Evolutionary conservation across 2,113 vertebrate species (phyloP), one percentile per base, ranked within the genome.

Genomic region (Paramisgurnus dabryanus): DNA sequence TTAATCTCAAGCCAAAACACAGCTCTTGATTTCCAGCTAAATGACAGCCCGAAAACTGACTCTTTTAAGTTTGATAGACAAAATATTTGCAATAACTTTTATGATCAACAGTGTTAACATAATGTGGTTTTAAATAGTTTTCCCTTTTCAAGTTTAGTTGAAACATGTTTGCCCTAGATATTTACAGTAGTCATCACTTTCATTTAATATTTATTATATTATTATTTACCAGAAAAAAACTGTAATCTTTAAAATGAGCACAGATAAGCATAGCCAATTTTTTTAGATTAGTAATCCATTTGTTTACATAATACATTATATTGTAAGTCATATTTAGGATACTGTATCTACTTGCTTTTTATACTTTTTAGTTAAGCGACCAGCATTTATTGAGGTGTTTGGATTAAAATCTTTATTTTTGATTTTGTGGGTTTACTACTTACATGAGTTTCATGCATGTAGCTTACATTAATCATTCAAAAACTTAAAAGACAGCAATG

Each of bases 21-120:
- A 55, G 58, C 58, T 43, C n/a, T 63, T 65, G 61, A 76, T 76
- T 76, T 76, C 13, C 15, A 76, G 5, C 27, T 50, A 6, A 76
- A 76, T 18, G 47, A n/a, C 43, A 49, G 58, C 0, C 41, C 15
- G 7, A 76, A 58, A 58, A 49, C 22, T 6, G 45, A 39, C 39
- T 41, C 9, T 17, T 4, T 27, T 55, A 22, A 72, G 9, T 40
- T 57, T 57, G 50, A 58, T 3, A 47, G 27, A 47, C 11, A 34
- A 17, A 63, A 17, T 3, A 11, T 9, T 41, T 11, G 11, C 5
- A 55, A 34, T 34, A 34, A 34, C 27, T 34, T 34, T 34, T 1
- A 34, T 34, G 27, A 34, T 34, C 3, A 34, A 34, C 27, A 34
- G 27, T 34, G 27, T 34, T 34, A 34, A 34, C 27, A 7, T 53